A percentile compares a stretch with the other conserved stretches of the same genome.
Evolutionary conservation across 2,797 vertebrate genomes (phyloP).

Genomic region (Loris lydekkerianus): DNA sequence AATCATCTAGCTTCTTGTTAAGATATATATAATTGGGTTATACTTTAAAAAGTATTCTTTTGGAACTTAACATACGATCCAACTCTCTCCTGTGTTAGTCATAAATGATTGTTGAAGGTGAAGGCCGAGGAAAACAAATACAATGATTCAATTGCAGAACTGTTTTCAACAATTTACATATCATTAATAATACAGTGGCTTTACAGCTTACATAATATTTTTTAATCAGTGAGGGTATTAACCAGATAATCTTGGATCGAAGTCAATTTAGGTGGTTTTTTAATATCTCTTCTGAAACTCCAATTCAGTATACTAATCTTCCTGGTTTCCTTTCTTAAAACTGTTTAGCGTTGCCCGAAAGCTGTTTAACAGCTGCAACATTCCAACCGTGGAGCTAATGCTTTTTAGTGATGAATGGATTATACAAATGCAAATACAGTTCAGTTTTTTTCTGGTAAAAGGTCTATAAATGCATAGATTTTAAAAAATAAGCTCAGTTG

Average conservation of each 20-base stretch:
- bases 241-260: conserved; percentile 28
- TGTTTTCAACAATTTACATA: conserved; percentile 3
- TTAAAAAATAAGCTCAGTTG: not conserved
- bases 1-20: not conserved
- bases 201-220: not conserved
- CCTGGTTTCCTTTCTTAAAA: conserved; percentile 71
- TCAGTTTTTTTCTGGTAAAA: not conserved
- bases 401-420: not conserved
- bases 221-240: not conserved
- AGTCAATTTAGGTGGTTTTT: conserved; percentile 22
- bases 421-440: conserved; percentile 3
- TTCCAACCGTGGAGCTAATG: not conserved
- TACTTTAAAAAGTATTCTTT: not conserved
- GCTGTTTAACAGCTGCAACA: conserved; percentile 49
- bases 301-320: conserved; percentile 64
- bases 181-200: not conserved
- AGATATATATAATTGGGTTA: not conserved
- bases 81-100: not conserved
- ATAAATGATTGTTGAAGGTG: not conserved
- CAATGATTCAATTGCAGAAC: not conserved
- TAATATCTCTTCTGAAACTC: conserved; percentile 27
- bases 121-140: not conserved
- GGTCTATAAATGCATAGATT: not conserved
- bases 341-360: not conserved
- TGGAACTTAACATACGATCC: not conserved